These are phyloP conservation scores for Ceratoteleas bidentatus DNA, from an alignment of 1,140 invertebrate species.

Conservation along the genomic window DNA sequence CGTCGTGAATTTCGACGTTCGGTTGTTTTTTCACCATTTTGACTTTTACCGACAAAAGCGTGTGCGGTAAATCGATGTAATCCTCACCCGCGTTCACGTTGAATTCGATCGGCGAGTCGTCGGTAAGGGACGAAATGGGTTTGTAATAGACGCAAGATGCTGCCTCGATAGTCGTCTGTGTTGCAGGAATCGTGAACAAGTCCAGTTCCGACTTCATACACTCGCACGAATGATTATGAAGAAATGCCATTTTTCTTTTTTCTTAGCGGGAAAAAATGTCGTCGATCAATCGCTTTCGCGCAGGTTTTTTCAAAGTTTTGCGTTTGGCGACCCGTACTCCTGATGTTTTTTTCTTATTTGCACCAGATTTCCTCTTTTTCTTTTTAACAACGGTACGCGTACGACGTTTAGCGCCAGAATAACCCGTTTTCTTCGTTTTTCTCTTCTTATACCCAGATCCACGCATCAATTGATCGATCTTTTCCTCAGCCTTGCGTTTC, in stretches of 20 bases:
- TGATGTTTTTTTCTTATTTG: no score
- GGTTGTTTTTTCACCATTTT: not conserved
- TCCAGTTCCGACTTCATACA: conserved; percentile 74
- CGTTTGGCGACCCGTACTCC: no score
- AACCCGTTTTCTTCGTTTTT: not conserved
- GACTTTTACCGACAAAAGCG: conserved; percentile 61
- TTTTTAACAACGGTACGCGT: no score
- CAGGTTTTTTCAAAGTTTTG: no score
- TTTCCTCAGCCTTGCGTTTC: conserved; percentile 57
- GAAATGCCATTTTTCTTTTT: conserved; percentile 23
- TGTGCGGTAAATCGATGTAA: conserved; percentile 76
- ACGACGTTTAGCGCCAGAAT: no score
- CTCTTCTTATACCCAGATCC: conserved; percentile 51
- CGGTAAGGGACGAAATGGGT: no score
- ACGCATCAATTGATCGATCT: conserved; percentile 35
- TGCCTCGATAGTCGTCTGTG: conserved; percentile 76
- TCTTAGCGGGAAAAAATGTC: not conserved
- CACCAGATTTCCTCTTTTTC: no score
- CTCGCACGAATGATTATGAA: conserved; percentile 54
- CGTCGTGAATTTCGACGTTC: not conserved
- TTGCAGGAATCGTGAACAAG: conserved; percentile 77
- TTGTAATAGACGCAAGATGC: conserved; percentile 72
- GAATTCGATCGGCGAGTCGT: no score
- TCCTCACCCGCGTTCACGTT: conserved; percentile 71
- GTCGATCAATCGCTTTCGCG: not conserved